Percentiles rank a stretch among this genome's conserved stretches.
Evolutionary conservation across 92 coral and sea anemone genomes (phyloP).

Genomic region (Zoanthus sociatus): DNA sequence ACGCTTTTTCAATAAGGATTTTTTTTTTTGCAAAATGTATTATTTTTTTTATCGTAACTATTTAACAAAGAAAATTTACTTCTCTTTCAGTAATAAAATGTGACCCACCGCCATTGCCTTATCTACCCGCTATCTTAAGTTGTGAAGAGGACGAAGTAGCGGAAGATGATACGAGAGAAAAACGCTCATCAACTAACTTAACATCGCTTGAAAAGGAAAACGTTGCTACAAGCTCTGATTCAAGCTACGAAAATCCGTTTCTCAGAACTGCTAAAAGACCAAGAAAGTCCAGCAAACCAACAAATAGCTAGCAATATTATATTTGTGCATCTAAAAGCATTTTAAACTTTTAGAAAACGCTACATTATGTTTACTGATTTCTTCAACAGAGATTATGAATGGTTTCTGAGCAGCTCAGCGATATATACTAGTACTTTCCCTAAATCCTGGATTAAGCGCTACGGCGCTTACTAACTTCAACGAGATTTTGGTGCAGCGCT

Average conservation of each 20-base stretch:
- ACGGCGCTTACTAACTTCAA: too few relatives aligned
- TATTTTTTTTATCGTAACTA: neutral
- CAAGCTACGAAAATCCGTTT: conserved; percentile 24
- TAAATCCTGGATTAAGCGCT: too few relatives aligned
- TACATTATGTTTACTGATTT: too few relatives aligned
- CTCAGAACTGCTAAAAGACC: conserved; percentile 60
- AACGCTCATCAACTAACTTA: conserved; percentile 9
- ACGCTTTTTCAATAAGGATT: neutral
- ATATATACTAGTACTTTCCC: too few relatives aligned
- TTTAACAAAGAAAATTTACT: neutral
- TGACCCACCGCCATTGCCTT: conserved; percentile 26
- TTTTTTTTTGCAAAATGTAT: neutral
- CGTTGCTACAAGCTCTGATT: neutral
- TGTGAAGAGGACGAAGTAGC: conserved; percentile 36
- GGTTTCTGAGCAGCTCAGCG: too few relatives aligned
- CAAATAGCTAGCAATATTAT: conserved; percentile 19
- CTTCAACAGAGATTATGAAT: too few relatives aligned
- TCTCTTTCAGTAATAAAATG: conserved; percentile 38
- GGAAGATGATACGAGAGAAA: conserved; percentile 20
- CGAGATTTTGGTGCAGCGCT: too few relatives aligned
- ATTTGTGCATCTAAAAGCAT: neutral
- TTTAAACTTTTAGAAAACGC: too few relatives aligned
- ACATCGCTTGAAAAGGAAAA: conserved; percentile 31
- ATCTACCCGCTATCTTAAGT: conserved; percentile 37
- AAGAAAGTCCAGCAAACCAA: conserved; percentile 49